phyloP scores from a whole-genome alignment of 2,888 invertebrate species.

The Yponomeuta malinellus region DNA sequence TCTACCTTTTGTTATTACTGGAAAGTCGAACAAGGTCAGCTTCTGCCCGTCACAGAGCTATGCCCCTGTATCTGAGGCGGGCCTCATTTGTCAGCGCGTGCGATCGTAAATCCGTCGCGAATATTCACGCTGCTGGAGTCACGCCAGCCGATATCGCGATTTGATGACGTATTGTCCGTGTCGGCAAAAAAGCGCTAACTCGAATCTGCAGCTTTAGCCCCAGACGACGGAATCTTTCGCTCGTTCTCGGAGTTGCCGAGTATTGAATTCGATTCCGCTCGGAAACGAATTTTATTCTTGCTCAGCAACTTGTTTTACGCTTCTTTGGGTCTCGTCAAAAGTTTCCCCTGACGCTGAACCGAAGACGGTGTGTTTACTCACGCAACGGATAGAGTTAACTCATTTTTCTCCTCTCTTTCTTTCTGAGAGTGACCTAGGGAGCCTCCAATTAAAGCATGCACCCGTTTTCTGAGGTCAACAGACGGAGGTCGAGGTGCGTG shows the following conservation, averaged over 20 bases:
- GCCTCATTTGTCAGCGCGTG: slow-evolving; percentile 17
- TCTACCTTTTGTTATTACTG: background rate
- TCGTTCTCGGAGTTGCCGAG: background rate
- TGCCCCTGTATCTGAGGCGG: slow-evolving; percentile 11
- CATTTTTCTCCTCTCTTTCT: no score
- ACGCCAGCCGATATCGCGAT: slow-evolving; percentile 12
- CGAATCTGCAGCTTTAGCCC: background rate
- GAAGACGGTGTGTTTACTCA: no score
- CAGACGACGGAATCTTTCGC: background rate
- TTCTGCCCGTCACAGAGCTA: background rate
- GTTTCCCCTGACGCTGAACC: no score
- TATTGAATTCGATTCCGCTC: background rate
- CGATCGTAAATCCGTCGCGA: slow-evolving; percentile 10
- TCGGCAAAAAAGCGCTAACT: slow-evolving; percentile 2
- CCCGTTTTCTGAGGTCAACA: no score
- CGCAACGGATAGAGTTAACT: no score
- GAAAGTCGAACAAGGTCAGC: background rate
- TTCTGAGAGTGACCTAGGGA: no score
- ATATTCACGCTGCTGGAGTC: slow-evolving; percentile 3
- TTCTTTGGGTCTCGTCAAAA: no score
- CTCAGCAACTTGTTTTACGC: no score
- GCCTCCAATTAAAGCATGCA: no score
- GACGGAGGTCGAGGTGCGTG: no score
- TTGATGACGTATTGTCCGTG: slow-evolving; percentile 14
- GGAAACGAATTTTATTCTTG: background rate